These are phyloP conservation scores for Macrosoma leucophasiata DNA, from an alignment of 2,888 invertebrate species.

Conservation along the genomic window DNA sequence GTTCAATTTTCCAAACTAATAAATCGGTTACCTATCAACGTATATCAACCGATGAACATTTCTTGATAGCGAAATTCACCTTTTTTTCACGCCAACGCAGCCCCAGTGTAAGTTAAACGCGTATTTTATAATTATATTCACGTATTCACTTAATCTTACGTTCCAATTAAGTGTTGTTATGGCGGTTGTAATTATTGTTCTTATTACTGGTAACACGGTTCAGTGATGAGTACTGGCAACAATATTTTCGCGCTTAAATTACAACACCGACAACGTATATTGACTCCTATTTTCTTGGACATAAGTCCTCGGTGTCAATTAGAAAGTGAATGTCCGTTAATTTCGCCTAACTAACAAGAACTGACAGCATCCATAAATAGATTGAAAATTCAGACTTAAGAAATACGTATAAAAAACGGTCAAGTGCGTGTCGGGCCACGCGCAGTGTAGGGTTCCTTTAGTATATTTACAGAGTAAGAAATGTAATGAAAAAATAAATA, in stretches of 20 bases:
- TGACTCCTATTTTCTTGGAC: no score
- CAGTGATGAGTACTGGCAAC: conserved; percentile 37
- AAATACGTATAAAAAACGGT: no score
- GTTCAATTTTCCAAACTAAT: conserved; percentile 37
- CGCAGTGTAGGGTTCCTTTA: no score
- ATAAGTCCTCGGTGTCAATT: background rate
- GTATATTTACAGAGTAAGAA: no score
- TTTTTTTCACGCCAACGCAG: conserved; percentile 44
- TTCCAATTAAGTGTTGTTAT: conserved; percentile 61
- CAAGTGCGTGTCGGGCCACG: no score
- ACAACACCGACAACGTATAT: background rate
- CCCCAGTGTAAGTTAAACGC: conserved; percentile 39
- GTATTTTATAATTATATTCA: no score
- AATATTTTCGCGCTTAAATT: conserved; percentile 13
- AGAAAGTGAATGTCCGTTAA: no score
- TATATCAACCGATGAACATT: conserved; percentile 36
- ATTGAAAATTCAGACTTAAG: no score
- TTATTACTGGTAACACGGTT: conserved; percentile 50
- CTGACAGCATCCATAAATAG: no score
- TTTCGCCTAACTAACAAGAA: no score
- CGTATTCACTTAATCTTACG: conserved; percentile 54
- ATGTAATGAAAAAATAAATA: no score
- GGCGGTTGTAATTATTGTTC: conserved; percentile 50
- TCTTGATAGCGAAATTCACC: conserved; percentile 30
- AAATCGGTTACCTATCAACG: conserved; percentile 51